Base-by-base conservation (phyloP, 1,140 invertebrate species). In the Phymorhynchus buccinoides region DNA sequence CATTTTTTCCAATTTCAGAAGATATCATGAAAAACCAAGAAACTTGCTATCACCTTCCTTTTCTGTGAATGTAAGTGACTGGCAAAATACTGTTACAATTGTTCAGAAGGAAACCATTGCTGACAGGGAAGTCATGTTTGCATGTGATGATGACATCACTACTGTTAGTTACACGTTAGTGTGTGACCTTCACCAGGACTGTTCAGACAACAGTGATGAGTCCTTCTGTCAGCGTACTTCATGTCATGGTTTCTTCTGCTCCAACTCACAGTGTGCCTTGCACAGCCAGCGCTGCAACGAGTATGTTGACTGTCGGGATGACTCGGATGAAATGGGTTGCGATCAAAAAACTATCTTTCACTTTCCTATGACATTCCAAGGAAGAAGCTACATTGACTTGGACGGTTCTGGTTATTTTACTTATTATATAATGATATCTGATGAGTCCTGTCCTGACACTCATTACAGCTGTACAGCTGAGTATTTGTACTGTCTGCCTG, bases 381-480 rank as follows among this genome's bases (percentile, higher is more conserved):
- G 56, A 62, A 27, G 22, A 9, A 27, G 56, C 48, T 32, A 41
- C 44, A 79, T 48, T n/a, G n/a, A 44, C 77, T 35, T 79, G 16
- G 39, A 79, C n/a, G 37, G 42, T 44, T 14, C 14, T 6, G 77
- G 77, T 7, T 30, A 52, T 44, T 79, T 42, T 30, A 39, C 30
- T n/a, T 42, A 79, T 9, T 6, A 14, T 2, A 9, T 42, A 4
- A 42, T 79, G 41, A 12, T 12, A 3, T 4, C 39, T 4, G 7
- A 37, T 44, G 77, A 79, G 41, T 48, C 77, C 6, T 79, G 77
- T 79, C 42, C 77, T 44, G 77, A 79, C 27, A 79, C 7, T 30
- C 77, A 79, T 41, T 79, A 44, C 44, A 42, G 32, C 7, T 79
- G 77, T 30, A 16, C 42, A 48, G 42, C n/a, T 30, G 37, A 79